Percentiles rank a stretch among this genome's conserved stretches.
phyloP scores from a whole-genome alignment of 2,888 invertebrate species.

The Clepsis dumicolana region DNA sequence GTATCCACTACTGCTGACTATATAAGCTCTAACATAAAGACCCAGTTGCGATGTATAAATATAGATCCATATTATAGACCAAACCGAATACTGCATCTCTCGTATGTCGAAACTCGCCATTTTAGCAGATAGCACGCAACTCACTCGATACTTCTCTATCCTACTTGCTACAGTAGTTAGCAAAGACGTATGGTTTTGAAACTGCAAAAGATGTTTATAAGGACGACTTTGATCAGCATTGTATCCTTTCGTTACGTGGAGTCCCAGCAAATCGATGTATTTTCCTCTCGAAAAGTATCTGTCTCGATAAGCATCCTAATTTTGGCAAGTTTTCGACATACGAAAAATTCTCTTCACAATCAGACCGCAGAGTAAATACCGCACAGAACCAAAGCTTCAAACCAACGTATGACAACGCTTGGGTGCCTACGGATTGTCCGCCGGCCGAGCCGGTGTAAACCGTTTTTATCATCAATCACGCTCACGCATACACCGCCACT shows the following conservation, averaged over 20 bases:
- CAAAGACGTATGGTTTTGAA: not conserved
- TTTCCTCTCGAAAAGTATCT: not conserved
- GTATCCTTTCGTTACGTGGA: not conserved
- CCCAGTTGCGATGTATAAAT: conserved; percentile 11
- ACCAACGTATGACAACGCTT: not conserved
- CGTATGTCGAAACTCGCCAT: conserved; percentile 5
- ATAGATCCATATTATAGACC: not conserved
- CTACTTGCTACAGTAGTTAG: not conserved
- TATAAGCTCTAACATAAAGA: conserved; percentile 27
- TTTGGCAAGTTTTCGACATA: conserved; percentile 4
- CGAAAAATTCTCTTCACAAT: not conserved
- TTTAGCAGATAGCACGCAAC: not conserved
- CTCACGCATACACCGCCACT: too few relatives aligned
- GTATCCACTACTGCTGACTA: not conserved
- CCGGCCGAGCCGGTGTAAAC: not conserved
- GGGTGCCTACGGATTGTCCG: not conserved
- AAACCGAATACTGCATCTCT: not conserved
- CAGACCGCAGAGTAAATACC: not conserved
- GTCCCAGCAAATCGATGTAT: not conserved
- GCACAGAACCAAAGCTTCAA: not conserved
- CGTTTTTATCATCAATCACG: not conserved
- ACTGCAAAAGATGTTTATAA: not conserved
- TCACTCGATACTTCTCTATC: not conserved
- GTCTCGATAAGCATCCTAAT: too few relatives aligned
- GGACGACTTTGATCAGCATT: not conserved